Conservation (phyloP, 1,140 invertebrate species). For the Telenomus remus region DNA sequence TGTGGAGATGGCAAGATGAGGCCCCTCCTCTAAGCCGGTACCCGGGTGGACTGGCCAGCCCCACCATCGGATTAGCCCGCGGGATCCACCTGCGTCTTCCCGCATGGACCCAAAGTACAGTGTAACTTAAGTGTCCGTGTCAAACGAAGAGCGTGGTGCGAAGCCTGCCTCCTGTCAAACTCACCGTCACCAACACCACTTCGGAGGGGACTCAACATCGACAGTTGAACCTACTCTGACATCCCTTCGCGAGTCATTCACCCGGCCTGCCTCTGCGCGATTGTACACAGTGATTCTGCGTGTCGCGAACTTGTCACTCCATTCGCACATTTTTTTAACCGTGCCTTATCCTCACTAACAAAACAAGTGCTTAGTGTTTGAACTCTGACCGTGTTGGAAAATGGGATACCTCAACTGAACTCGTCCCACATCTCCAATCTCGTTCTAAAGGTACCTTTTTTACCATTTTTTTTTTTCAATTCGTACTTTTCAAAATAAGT, state of each 20-base stretch:
- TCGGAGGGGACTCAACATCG: constrained; percentile 29
- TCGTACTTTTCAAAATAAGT: too few species aligned
- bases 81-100: constrained; percentile 68
- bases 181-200: constrained; percentile 16
- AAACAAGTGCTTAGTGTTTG: not conserved
- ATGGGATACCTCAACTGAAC: not conserved
- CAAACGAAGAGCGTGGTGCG: constrained; percentile 46
- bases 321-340: too few species aligned
- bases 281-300: constrained; percentile 15
- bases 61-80: constrained; percentile 56
- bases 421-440: too few species aligned
- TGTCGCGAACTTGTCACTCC: constrained; percentile 5
- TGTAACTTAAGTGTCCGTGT: constrained; percentile 49
- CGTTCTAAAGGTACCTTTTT: too few species aligned
- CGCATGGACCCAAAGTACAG: constrained; percentile 68
- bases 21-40: constrained; percentile 67
- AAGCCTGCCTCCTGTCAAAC: constrained; percentile 53
- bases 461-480: too few species aligned
- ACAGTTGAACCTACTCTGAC: constrained; percentile 29
- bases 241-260: constrained; percentile 52
- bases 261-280: constrained; percentile 31
- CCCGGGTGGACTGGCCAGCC: constrained; percentile 28
- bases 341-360: not conserved
- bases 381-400: not conserved
- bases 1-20: constrained; percentile 51